phyloP scores from a whole-genome alignment of 2,888 invertebrate species.

The Patella depressa region DNA sequence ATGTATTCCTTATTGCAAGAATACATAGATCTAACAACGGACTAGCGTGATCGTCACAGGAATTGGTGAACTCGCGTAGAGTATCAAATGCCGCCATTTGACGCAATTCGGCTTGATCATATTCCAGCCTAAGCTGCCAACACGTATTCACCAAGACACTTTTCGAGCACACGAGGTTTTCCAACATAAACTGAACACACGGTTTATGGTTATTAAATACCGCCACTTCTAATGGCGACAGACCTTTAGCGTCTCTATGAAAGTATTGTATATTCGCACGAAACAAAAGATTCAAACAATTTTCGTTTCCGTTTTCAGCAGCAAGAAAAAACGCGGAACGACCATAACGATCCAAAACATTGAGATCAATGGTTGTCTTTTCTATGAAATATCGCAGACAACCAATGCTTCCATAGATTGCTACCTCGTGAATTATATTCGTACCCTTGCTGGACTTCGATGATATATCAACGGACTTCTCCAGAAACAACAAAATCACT shows the following conservation, averaged over 20 bases:
- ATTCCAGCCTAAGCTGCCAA: background rate
- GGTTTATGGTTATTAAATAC: background rate
- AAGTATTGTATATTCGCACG: conserved; percentile 15
- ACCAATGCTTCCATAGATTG: conserved; percentile 4
- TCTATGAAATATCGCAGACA: conserved; percentile 9
- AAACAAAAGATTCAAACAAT: conserved; percentile 17
- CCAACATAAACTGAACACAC: background rate
- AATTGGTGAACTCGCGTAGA: background rate
- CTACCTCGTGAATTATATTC: conserved; percentile 15
- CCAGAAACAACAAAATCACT: conserved; percentile 10
- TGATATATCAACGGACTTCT: conserved; percentile 11
- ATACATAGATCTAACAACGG: conserved; percentile 5
- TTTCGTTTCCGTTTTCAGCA: conserved; percentile 18
- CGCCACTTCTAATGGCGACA: background rate
- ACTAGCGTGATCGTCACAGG: conserved; percentile 9
- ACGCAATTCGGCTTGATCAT: conserved; percentile 1
- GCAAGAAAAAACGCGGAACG: conserved; percentile 16
- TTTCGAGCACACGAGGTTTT: background rate
- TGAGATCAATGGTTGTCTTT: background rate
- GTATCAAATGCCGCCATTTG: background rate
- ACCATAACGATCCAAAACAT: conserved; percentile 15
- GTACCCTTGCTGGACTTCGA: conserved; percentile 15
- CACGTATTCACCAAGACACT: background rate
- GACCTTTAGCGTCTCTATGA: background rate
- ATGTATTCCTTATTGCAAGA: background rate